phyloP scores from a whole-genome alignment of 64 coral and sea anemone species.

The Stichodactyla mertensii region DNA sequence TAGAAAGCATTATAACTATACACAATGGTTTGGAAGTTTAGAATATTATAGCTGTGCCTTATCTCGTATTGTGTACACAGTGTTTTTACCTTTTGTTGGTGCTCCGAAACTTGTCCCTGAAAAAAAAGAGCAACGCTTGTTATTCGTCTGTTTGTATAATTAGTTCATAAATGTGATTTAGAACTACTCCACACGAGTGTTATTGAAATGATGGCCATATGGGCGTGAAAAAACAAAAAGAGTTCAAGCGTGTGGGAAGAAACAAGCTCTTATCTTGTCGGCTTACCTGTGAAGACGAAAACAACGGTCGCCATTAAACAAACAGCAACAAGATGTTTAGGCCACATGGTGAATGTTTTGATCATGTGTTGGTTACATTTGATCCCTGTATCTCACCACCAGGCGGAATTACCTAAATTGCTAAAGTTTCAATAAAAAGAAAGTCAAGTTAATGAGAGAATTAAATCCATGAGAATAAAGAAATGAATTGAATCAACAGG shows the following conservation, averaged over 20 bases:
- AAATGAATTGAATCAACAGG: background rate
- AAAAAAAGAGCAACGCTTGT: background rate
- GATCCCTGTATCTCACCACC: background rate
- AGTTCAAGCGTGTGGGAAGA: too few species aligned
- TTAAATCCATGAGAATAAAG: background rate
- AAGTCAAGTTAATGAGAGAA: background rate
- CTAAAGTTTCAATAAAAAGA: background rate
- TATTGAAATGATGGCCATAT: too few species aligned
- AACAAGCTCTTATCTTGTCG: too few species aligned
- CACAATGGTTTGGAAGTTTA: too few species aligned
- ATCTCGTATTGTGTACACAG: background rate
- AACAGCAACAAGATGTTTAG: constrained; percentile 15
- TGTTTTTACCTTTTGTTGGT: background rate
- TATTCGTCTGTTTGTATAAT: background rate
- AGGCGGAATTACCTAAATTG: background rate
- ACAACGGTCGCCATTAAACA: background rate
- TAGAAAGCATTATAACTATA: too few species aligned
- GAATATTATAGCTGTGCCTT: too few species aligned
- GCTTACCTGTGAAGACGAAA: background rate
- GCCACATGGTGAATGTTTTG: background rate
- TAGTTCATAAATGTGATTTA: background rate
- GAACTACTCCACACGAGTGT: too few species aligned
- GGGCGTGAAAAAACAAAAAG: too few species aligned
- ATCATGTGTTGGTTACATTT: background rate
- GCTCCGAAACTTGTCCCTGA: background rate